Evolutionary conservation across 2,113 vertebrate genomes (phyloP).

Genomic region (Triplophysa dalaica): DNA sequence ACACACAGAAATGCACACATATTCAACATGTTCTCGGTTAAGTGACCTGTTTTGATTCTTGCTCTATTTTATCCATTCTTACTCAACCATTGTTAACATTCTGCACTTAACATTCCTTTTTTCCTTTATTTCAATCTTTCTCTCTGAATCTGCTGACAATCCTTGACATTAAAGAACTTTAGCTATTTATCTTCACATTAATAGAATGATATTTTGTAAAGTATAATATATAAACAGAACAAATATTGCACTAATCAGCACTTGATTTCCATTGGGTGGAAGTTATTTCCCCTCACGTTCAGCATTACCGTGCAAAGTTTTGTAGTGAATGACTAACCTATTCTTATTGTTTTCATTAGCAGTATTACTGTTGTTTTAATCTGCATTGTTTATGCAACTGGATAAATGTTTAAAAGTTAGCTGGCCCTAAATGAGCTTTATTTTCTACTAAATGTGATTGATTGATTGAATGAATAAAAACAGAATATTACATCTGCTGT

Average conservation of each 20-base stretch:
- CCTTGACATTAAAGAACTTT: slow-evolving; percentile 60
- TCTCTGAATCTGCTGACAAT: slow-evolving; percentile 63
- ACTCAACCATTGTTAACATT: neutral
- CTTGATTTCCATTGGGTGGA: slow-evolving; percentile 47
- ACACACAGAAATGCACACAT: neutral
- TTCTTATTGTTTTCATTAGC: slow-evolving; percentile 18
- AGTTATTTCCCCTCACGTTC: neutral
- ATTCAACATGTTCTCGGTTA: slow-evolving; percentile 14
- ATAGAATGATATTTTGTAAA: slow-evolving; percentile 61
- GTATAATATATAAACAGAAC: slow-evolving; percentile 54
- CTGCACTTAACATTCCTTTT: slow-evolving; percentile 5
- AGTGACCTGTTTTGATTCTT: slow-evolving; percentile 9
- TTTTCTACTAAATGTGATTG: slow-evolving; percentile 51
- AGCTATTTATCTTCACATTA: slow-evolving; percentile 64
- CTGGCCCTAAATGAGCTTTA: slow-evolving; percentile 45
- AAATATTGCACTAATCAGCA: slow-evolving; percentile 69
- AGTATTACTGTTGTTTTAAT: slow-evolving; percentile 30
- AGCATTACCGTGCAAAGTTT: slow-evolving; percentile 26
- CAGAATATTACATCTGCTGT: neutral
- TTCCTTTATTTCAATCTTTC: neutral
- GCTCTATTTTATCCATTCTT: neutral
- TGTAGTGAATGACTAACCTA: slow-evolving; percentile 20
- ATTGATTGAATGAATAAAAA: slow-evolving; percentile 44
- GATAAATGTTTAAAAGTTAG: slow-evolving; percentile 27
- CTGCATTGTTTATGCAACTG: slow-evolving; percentile 30